Conservation (phyloP, 2,113 vertebrate genomes). For the Xiphorhynchus elegans region DNA sequence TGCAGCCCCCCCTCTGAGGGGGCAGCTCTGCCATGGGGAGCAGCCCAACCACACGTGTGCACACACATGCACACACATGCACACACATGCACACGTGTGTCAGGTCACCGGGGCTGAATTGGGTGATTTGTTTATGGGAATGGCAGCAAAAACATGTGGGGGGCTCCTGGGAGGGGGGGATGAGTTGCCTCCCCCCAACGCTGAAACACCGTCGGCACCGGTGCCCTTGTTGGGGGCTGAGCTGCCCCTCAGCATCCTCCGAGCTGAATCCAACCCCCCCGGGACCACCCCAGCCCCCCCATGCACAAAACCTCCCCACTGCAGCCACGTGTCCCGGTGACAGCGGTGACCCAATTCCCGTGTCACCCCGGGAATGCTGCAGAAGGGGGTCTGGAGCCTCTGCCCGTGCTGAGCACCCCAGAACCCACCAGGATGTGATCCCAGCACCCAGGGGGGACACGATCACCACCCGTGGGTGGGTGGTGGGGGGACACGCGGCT, state of each 20-base stretch:
- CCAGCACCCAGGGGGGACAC: accelerated
- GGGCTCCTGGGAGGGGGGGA: background rate
- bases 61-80: background rate
- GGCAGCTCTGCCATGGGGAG: accelerated
- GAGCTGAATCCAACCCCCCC: background rate
- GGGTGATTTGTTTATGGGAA: background rate
- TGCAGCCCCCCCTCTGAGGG: accelerated
- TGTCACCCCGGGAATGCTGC: background rate
- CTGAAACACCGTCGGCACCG: accelerated
- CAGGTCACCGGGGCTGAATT: background rate
- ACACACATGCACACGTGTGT: accelerated
- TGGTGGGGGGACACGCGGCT: accelerated
- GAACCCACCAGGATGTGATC: background rate
- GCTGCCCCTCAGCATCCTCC: background rate
- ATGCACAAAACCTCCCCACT: background rate
- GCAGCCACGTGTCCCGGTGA: constrained; percentile 25
- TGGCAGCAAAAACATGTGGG: background rate
- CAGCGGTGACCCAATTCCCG: constrained; percentile 34
- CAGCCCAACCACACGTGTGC: background rate
- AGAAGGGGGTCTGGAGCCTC: background rate
- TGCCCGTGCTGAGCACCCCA: background rate
- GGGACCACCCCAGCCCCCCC: background rate
- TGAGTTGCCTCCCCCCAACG: accelerated
- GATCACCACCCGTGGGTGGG: accelerated
- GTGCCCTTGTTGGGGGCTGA: accelerated